These are phyloP conservation scores for Cryptops parisi DNA, from an alignment of 2,888 invertebrate genomes.

Conservation along the genomic window DNA sequence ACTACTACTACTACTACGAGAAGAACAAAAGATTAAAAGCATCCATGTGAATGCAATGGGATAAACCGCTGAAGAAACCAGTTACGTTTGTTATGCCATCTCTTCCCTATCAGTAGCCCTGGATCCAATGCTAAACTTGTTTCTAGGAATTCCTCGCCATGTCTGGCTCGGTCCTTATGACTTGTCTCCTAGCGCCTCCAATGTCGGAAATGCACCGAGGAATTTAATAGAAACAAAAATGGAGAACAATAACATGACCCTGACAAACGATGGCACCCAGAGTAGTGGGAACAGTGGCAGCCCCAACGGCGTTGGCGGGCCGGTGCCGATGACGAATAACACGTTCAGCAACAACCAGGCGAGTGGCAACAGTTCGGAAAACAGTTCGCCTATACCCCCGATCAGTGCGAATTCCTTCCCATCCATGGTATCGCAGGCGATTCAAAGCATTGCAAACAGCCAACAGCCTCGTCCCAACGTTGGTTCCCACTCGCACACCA, in stretches of 20 bases:
- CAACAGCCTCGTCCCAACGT: neutral
- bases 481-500: neutral
- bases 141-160: conserved; percentile 12
- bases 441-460: conserved; percentile 3
- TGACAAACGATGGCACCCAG: neutral
- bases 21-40: too few relatives aligned
- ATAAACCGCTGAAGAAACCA: too few relatives aligned
- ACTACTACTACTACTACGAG: too few relatives aligned
- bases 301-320: conserved; percentile 8
- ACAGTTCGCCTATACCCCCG: neutral
- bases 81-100: too few relatives aligned
- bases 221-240: conserved; percentile 5
- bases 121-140: conserved; percentile 12
- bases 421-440: conserved; percentile 9
- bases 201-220: neutral
- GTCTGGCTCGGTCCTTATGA: conserved; percentile 11
- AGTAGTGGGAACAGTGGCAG: conserved; percentile 2
- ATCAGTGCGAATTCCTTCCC: neutral
- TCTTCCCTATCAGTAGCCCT: conserved; percentile 3
- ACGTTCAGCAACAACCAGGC: neutral
- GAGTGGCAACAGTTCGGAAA: conserved; percentile 3
- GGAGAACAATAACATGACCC: neutral
- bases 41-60: too few relatives aligned
- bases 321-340: neutral
- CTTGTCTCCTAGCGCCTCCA: conserved; percentile 6